These are phyloP conservation scores for Diuraphis noxia DNA, from an alignment of 1,140 invertebrate species.

Conservation along the genomic window DNA sequence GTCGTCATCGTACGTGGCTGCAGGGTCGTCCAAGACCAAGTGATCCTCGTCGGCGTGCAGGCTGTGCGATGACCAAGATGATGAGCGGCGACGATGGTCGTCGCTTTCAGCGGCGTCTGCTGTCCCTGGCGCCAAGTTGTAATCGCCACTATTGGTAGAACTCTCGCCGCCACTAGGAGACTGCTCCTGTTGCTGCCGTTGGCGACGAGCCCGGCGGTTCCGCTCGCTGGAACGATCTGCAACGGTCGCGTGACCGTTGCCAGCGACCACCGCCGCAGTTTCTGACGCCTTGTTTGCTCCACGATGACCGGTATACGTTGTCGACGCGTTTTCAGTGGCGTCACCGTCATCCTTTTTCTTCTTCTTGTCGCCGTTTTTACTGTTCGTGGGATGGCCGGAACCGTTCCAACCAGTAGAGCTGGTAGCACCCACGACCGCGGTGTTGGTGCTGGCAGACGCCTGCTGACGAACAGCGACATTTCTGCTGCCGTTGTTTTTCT, in stretches of 20 bases:
- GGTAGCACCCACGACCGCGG: no score
- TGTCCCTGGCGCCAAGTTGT: not conserved
- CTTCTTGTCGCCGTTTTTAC: not conserved
- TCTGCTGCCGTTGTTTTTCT: not conserved
- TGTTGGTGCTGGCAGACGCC: not conserved
- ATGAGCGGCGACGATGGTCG: not conserved
- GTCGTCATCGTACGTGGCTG: not conserved
- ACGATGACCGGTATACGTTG: not conserved
- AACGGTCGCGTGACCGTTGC: not conserved
- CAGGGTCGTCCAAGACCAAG: not conserved
- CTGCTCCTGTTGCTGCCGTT: conserved; percentile 8
- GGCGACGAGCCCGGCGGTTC: not conserved
- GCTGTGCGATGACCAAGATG: not conserved
- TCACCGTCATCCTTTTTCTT: not conserved
- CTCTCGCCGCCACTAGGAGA: not conserved
- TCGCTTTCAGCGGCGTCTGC: not conserved
- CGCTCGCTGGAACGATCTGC: not conserved
- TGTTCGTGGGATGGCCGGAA: not conserved
- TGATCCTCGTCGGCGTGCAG: not conserved
- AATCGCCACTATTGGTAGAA: not conserved
- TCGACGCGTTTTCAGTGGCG: not conserved
- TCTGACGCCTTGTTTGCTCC: not conserved
- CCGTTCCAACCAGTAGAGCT: not conserved
- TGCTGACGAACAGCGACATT: not conserved
- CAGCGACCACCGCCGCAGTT: not conserved